phyloP scores from a whole-genome alignment of 2,888 invertebrate genomes.

The Drosophila borealis region DNA sequence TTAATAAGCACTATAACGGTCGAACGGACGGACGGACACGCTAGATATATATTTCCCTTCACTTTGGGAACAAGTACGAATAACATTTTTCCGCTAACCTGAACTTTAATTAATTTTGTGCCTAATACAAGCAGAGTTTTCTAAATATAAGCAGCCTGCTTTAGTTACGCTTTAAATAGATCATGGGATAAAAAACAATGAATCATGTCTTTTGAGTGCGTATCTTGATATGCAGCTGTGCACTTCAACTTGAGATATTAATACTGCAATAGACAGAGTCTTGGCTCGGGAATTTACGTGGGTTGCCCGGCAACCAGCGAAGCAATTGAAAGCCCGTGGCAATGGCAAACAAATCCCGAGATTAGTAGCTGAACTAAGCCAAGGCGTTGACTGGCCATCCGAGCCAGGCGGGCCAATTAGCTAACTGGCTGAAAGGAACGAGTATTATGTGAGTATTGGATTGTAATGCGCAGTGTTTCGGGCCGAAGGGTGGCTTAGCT shows the following conservation, averaged over 20 bases:
- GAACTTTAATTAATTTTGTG: background rate
- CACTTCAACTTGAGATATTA: background rate
- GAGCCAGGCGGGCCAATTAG: conserved; percentile 27
- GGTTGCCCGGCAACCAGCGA: conserved; percentile 15
- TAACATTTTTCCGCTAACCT: no score
- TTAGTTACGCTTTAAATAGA: background rate
- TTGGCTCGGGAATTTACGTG: background rate
- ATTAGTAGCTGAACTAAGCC: conserved; percentile 18
- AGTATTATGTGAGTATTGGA: background rate
- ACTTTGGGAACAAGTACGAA: no score
- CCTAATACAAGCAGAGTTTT: background rate
- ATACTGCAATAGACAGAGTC: background rate
- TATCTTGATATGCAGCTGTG: background rate
- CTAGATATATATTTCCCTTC: no score
- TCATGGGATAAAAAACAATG: background rate
- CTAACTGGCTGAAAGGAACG: conserved; percentile 3
- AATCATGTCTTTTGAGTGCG: no score
- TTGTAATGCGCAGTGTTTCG: background rate
- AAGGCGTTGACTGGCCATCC: conserved; percentile 10
- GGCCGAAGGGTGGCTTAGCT: background rate
- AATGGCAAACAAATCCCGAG: conserved; percentile 7
- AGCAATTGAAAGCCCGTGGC: conserved; percentile 11
- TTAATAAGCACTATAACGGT: no score
- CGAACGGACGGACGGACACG: no score
- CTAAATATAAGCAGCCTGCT: no score